Conservation (phyloP, 2,797 vertebrate genomes). For the Vespertilio murinus region DNA sequence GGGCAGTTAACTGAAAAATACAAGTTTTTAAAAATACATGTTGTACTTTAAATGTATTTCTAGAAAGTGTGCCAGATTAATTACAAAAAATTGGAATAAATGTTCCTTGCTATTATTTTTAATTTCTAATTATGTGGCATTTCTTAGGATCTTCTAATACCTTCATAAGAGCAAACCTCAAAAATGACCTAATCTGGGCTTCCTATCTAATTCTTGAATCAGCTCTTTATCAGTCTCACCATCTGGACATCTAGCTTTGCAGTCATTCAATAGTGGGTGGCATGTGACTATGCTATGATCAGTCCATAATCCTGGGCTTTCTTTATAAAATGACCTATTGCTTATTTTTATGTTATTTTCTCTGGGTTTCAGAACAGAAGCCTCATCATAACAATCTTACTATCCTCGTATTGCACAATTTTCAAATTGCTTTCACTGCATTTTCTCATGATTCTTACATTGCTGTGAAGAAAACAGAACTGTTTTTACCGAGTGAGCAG, state of each 20-base stretch:
- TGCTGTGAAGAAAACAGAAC: not conserved
- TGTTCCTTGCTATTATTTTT: constrained; percentile 19
- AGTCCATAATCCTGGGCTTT: not conserved
- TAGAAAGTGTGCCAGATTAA: not conserved
- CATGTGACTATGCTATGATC: not conserved
- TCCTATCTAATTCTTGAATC: not conserved
- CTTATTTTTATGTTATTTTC: not conserved
- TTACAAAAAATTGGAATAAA: not conserved
- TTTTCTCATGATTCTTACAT: constrained; percentile 41
- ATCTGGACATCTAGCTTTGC: not conserved
- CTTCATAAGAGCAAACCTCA: not conserved
- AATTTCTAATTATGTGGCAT: not conserved
- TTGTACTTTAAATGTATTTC: constrained; percentile 29
- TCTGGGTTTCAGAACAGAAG: not conserved
- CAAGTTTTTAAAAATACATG: not conserved
- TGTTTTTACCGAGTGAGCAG: not conserved
- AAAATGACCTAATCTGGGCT: not conserved
- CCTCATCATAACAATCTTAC: not conserved
- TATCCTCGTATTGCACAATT: not conserved
- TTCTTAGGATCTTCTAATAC: not conserved
- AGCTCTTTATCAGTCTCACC: not conserved
- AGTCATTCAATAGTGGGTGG: not conserved
- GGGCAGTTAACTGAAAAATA: constrained; percentile 33
- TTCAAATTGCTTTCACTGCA: constrained; percentile 51
- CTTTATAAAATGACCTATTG: not conserved